Evolutionary conservation across 2,113 vertebrate genomes (phyloP).

Genomic region (Nerophis lumbriciformis): DNA sequence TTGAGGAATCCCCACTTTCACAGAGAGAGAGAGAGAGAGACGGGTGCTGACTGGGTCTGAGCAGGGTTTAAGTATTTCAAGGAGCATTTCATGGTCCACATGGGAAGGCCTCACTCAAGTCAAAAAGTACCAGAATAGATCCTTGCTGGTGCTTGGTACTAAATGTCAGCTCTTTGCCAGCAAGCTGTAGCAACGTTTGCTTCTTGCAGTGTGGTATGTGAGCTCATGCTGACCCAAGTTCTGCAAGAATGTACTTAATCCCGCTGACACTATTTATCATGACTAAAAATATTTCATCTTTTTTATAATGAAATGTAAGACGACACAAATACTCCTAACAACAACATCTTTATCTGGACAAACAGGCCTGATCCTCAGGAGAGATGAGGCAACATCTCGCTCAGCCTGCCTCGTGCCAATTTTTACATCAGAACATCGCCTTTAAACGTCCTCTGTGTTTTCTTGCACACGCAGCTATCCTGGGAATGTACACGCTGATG

Average conservation of each 20-base stretch:
- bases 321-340: conserved; percentile 2
- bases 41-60: neutral
- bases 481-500: conserved; percentile 98
- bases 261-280: neutral
- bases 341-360: conserved; percentile 15
- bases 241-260: conserved; percentile 3
- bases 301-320: conserved; percentile 1
- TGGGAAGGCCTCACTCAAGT: neutral
- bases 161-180: neutral
- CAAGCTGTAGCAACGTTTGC: too few species aligned
- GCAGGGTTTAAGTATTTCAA: neutral
- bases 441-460: neutral
- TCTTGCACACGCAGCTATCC: conserved; percentile 78
- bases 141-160: neutral
- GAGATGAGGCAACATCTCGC: neutral
- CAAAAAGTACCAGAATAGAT: conserved; percentile 4
- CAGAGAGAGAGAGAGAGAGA: neutral
- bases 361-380: conserved; percentile 5
- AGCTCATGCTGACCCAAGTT: neutral
- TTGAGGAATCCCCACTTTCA: neutral
- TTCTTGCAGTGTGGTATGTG: neutral
- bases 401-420: neutral
- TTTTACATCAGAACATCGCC: neutral
- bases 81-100: conserved; percentile 1
- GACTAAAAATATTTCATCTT: neutral